Evolutionary conservation across 2,113 vertebrate genomes (phyloP), one percentile per base, ranked within the genome.

Genomic region (Rutilus rutilus): DNA sequence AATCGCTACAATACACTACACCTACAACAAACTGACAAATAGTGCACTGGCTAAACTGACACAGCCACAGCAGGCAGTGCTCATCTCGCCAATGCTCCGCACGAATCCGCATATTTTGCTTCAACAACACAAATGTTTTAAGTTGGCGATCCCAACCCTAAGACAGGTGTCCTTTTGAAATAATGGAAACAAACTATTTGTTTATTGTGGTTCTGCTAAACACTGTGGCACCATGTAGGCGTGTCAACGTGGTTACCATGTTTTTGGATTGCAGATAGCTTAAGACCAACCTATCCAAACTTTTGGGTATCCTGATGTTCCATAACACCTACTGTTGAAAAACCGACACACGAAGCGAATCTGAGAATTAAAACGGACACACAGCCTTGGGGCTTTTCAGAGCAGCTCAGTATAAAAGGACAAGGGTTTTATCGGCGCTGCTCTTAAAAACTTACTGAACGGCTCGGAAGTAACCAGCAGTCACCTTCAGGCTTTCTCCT

Each of bases 31-130:
- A 71, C 67, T 73, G 81, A 54, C 82, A 73, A 79, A 83, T 59
- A 83, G 64, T 83, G 14, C 52, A 59, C 30, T 57, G 50, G 67
- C 82, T 83, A 73, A 83, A 83, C n/a, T 23, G 82, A 83, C 52
- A 39, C 50, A 36, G 21, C 90, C 92, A 92, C 92, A 94, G 92
- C 91, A 91, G 90, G 82, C 67, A 73, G 30, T n/a, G 47, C 23
- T 73, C 45, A 59, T 73, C 50, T 47, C 50, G 8, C 62, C 33
- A 69, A 82, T 69, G 45, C 81, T 67, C 42, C 2, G 6, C 8
- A 21, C 21, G 62, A 30, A 82, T 82, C 42, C 42, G 23, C 79
- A 7, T 82, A 15, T 65, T 82, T 65, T 65, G 60, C 79, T 54
- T 73, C 33, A 27, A 57, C 23, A 73, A 21, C 62, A 60, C 9